Evolutionary conservation across 2,888 invertebrate genomes (phyloP).

Genomic region (Drosophila kambysellisi): DNA sequence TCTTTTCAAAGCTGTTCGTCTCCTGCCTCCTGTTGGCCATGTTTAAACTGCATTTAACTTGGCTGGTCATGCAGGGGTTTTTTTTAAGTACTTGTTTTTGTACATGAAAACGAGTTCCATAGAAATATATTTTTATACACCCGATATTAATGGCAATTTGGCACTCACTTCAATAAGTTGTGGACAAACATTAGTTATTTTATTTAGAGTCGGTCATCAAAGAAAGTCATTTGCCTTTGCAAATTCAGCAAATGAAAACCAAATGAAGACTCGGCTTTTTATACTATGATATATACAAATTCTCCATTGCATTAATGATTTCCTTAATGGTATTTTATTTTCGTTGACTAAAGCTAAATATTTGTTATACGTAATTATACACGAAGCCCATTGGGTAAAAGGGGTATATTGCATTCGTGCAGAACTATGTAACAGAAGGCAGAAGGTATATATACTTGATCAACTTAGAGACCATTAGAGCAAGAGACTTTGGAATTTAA

Average conservation of each 20-base stretch:
- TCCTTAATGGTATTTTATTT: slow-evolving; percentile 10
- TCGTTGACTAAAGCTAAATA: not conserved
- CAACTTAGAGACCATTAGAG: not conserved
- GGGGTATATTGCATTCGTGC: not conserved
- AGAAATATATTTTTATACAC: not conserved
- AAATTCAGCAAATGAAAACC: not conserved
- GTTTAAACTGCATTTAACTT: slow-evolving; percentile 6
- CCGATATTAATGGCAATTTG: slow-evolving; percentile 6
- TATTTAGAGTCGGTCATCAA: slow-evolving; percentile 17
- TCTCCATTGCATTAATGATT: not conserved
- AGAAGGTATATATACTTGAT: not conserved
- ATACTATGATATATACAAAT: too few species aligned
- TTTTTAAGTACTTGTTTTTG: not conserved
- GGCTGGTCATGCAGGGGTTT: not conserved
- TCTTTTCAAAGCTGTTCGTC: not conserved
- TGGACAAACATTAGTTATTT: slow-evolving; percentile 4
- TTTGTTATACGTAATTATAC: not conserved
- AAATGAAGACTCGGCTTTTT: not conserved
- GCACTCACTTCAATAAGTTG: slow-evolving; percentile 1
- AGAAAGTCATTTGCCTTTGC: not conserved
- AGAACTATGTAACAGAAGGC: not conserved
- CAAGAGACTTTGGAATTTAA: not conserved
- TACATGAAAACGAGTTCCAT: not conserved
- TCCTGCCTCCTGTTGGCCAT: not conserved
- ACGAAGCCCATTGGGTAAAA: not conserved